Percentiles rank a stretch among this genome's conserved stretches.
Conservation (phyloP, 2,113 vertebrate genomes). For the Butorides virescens region DNA sequence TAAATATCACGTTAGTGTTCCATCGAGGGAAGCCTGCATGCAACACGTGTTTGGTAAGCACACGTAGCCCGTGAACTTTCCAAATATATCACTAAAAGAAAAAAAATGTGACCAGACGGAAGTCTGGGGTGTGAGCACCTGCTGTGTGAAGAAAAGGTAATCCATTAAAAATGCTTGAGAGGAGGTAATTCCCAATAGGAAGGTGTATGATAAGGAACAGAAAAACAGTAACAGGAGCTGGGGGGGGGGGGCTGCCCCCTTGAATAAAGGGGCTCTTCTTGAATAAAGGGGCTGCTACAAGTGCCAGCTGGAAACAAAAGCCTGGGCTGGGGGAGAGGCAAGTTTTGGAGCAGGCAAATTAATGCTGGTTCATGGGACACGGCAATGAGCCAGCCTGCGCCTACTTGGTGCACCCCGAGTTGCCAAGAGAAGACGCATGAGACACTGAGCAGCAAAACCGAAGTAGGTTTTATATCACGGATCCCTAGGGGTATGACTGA, state of each 20-base stretch:
- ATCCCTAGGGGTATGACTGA: accelerated
- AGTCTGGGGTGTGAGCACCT: not conserved
- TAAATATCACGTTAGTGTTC: not conserved
- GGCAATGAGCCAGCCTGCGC: accelerated
- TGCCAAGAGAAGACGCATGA: not conserved
- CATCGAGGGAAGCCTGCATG: not conserved
- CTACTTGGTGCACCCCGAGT: not conserved
- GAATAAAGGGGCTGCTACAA: accelerated
- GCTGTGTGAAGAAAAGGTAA: not conserved
- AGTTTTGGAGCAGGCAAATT: not conserved
- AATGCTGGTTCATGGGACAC: accelerated
- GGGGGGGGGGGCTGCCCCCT: not conserved
- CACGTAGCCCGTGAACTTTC: not conserved
- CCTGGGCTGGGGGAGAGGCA: accelerated
- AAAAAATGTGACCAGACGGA: not conserved
- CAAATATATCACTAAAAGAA: not conserved
- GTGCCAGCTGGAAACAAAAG: not conserved
- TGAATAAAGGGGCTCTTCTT: not conserved
- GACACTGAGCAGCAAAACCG: accelerated
- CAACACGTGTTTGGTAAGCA: not conserved
- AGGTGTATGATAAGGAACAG: not conserved
- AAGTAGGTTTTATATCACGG: accelerated
- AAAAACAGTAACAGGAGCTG: not conserved
- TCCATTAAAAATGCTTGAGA: not conserved
- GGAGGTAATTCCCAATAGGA: not conserved